Percentiles rank a stretch among this genome's conserved stretches.
Conservation (phyloP, 1,140 invertebrate genomes). For the Meloidogyne exigua region DNA sequence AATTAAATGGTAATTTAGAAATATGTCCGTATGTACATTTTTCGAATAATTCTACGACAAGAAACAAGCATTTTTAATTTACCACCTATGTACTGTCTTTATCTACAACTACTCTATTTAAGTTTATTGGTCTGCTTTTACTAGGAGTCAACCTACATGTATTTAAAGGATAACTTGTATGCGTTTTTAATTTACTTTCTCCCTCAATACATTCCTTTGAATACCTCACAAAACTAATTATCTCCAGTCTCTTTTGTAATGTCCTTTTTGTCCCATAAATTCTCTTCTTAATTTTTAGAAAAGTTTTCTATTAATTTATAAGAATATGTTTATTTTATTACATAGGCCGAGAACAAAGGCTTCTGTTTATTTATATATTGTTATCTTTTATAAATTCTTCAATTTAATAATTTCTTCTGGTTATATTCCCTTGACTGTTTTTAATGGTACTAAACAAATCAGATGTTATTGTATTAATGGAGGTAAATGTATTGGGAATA, state of each 20-base stretch:
- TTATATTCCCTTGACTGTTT: background rate
- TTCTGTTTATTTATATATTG: background rate
- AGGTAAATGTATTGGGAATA: conserved; percentile 12
- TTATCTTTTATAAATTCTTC: background rate
- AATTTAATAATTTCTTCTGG: background rate
- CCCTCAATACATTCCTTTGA: background rate
- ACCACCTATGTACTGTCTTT: no score
- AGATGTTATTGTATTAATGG: conserved; percentile 32
- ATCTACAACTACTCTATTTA: no score
- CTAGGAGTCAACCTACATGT: no score
- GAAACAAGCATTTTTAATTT: no score
- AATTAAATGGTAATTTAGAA: background rate
- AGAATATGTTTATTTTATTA: background rate
- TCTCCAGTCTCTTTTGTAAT: background rate
- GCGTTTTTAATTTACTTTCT: background rate
- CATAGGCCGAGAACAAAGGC: background rate
- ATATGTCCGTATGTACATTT: background rate
- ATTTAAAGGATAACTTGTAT: background rate
- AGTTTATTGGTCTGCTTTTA: background rate
- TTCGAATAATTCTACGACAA: no score
- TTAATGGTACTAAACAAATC: no score
- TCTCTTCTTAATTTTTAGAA: background rate
- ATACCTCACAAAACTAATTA: background rate
- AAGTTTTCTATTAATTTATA: background rate
- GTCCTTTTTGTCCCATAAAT: background rate